Conservation (phyloP, 1,140 invertebrate genomes). For the Phocides pigmalion region DNA sequence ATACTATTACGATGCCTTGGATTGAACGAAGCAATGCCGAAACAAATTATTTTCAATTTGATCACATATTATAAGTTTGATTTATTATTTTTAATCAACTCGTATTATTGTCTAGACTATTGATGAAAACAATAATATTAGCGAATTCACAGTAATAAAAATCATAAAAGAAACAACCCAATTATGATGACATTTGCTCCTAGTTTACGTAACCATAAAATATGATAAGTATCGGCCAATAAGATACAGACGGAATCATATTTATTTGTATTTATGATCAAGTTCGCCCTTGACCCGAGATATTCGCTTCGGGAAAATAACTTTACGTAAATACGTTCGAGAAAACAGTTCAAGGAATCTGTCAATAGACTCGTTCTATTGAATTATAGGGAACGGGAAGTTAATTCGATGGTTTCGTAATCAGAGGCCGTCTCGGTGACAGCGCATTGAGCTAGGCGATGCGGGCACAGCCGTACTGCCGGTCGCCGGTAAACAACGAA, state of each 20-base stretch:
- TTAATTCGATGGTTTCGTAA: constrained; percentile 47
- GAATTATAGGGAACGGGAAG: constrained; percentile 44
- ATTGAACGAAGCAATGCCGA: no score
- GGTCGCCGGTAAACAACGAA: constrained; percentile 67
- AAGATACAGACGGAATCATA: constrained; percentile 64
- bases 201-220: constrained; percentile 73
- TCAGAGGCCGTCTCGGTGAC: constrained; percentile 54
- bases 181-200: constrained; percentile 63
- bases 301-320: constrained; percentile 45
- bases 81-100: background rate
- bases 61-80: background rate
- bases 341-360: constrained; percentile 17
- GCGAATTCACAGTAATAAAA: background rate
- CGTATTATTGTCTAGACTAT: background rate
- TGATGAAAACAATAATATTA: background rate
- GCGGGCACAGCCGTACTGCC: constrained; percentile 55
- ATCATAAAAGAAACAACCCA: constrained; percentile 50
- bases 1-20: no score
- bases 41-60: no score
- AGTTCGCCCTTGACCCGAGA: constrained; percentile 66
- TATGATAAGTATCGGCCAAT: constrained; percentile 74
- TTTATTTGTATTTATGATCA: constrained; percentile 76
- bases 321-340: constrained; percentile 42
- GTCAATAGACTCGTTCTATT: constrained; percentile 44
- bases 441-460: constrained; percentile 48